Percentiles rank a stretch among this genome's conserved stretches.
phyloP scores from a whole-genome alignment of 2,888 invertebrate species.

The Oxytorus armatus region DNA sequence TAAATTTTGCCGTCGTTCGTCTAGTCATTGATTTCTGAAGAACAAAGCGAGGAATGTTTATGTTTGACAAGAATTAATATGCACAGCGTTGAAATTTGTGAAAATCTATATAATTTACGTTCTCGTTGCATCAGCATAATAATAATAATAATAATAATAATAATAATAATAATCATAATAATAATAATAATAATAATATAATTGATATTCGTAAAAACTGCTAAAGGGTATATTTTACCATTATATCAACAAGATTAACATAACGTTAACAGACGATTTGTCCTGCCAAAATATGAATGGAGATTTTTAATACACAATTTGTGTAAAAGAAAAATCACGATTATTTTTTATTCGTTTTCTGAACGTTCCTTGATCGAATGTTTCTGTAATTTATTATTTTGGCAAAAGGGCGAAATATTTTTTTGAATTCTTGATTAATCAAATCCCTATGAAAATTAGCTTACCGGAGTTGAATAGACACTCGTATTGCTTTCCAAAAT shows the following conservation, averaged over 20 bases:
- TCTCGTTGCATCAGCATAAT: no score
- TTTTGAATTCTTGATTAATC: slow-evolving; percentile 81
- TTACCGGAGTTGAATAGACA: slow-evolving; percentile 72
- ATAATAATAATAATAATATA: no score
- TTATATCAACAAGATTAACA: slow-evolving; percentile 34
- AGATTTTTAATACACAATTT: background rate
- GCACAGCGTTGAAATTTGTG: no score
- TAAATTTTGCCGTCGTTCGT: background rate
- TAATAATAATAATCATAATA: no score
- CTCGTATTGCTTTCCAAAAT: slow-evolving; percentile 82
- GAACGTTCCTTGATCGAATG: no score
- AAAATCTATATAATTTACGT: no score
- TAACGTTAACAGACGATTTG: slow-evolving; percentile 1
- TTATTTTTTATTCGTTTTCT: no score
- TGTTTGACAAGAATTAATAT: no score
- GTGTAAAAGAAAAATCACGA: no score
- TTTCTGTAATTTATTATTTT: slow-evolving; percentile 67
- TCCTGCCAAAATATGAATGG: background rate
- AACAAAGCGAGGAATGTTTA: no score
- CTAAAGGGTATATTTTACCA: slow-evolving; percentile 23
- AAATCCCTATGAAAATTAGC: slow-evolving; percentile 72
- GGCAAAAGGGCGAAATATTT: slow-evolving; percentile 81
- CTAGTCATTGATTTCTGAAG: background rate
- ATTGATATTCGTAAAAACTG: slow-evolving; percentile 18
- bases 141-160: no score